phyloP scores from a whole-genome alignment of 2,888 invertebrate genomes.

The Teinopalpus imperialis region DNA sequence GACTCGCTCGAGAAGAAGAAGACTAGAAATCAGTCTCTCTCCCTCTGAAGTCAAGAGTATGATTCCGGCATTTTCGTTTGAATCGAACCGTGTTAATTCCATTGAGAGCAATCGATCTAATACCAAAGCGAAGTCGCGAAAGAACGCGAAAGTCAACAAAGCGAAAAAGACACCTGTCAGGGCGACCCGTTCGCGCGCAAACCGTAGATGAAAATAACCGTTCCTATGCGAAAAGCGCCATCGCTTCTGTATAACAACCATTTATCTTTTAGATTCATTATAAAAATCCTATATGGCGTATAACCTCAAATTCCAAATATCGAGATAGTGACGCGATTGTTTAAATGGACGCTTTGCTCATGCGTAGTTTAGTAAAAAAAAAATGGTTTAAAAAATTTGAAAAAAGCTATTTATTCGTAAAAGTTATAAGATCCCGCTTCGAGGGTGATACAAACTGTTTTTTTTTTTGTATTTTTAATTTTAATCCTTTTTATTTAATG shows the following conservation, averaged over 20 bases:
- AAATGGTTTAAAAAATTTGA: slow-evolving; percentile 38
- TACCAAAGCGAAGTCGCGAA: slow-evolving; percentile 37
- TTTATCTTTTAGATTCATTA: slow-evolving; percentile 24
- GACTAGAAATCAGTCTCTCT: slow-evolving; percentile 64
- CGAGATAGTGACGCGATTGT: slow-evolving; percentile 50
- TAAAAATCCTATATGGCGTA: slow-evolving; percentile 38
- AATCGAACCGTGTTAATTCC: slow-evolving; percentile 57
- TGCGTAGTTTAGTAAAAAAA: slow-evolving; percentile 39
- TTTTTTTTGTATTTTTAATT: slow-evolving; percentile 45
- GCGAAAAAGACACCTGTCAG: slow-evolving; percentile 52
- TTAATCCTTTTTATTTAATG: slow-evolving; percentile 70
- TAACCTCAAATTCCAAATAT: slow-evolving; percentile 56
- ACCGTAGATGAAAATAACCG: slow-evolving; percentile 55
- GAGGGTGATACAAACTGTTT: slow-evolving; percentile 27
- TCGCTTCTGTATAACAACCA: slow-evolving; percentile 35
- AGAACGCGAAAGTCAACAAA: slow-evolving; percentile 38
- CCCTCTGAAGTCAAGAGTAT: slow-evolving; percentile 58
- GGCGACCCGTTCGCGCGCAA: slow-evolving; percentile 49
- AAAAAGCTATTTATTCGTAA: slow-evolving; percentile 47
- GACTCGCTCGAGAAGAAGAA: slow-evolving; percentile 61
- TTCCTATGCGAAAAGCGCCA: slow-evolving; percentile 20
- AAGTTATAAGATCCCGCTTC: slow-evolving; percentile 46
- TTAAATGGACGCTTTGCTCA: slow-evolving; percentile 54
- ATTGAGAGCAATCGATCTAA: slow-evolving; percentile 52
- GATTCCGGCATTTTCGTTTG: slow-evolving; percentile 58